phyloP scores from a whole-genome alignment of 2,888 invertebrate species.

The Thymelicus sylvestris region DNA sequence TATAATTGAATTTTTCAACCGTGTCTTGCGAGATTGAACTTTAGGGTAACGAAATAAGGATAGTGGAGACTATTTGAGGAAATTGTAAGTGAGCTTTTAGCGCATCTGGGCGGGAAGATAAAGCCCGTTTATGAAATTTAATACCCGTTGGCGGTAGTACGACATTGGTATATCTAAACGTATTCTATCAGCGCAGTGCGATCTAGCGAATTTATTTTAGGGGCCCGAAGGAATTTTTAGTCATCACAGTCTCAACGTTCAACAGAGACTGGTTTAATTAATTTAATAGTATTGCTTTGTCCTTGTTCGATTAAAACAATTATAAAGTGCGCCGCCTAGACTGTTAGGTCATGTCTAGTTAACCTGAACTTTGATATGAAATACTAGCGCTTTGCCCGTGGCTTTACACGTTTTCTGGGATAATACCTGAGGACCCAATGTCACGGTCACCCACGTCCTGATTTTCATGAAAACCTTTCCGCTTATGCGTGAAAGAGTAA shows the following conservation, averaged over 20 bases:
- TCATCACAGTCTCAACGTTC: slow-evolving; percentile 23
- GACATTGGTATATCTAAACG: slow-evolving; percentile 50
- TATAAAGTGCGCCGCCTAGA: slow-evolving; percentile 8
- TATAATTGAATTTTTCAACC: slow-evolving; percentile 51
- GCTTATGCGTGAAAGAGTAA: too few relatives aligned
- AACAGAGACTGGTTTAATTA: slow-evolving; percentile 13
- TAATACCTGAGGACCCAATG: too few relatives aligned
- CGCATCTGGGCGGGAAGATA: slow-evolving; percentile 74
- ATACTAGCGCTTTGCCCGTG: too few relatives aligned
- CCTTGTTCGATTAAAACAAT: slow-evolving; percentile 27
- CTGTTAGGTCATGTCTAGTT: not conserved
- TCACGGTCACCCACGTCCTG: too few relatives aligned
- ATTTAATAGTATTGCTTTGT: slow-evolving; percentile 26
- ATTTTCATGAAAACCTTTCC: too few relatives aligned
- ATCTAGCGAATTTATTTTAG: slow-evolving; percentile 40
- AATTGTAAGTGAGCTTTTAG: slow-evolving; percentile 53
- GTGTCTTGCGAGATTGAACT: slow-evolving; percentile 46
- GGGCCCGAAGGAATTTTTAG: slow-evolving; percentile 38
- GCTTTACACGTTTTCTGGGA: too few relatives aligned
- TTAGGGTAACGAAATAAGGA: slow-evolving; percentile 44
- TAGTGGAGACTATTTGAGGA: slow-evolving; percentile 30
- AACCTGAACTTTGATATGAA: not conserved
- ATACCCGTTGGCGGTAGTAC: slow-evolving; percentile 65
- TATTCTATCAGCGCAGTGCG: slow-evolving; percentile 49
- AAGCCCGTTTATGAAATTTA: slow-evolving; percentile 61